These are phyloP conservation scores for Cantharis rufa DNA, from an alignment of 2,888 invertebrate genomes.

Conservation along the genomic window DNA sequence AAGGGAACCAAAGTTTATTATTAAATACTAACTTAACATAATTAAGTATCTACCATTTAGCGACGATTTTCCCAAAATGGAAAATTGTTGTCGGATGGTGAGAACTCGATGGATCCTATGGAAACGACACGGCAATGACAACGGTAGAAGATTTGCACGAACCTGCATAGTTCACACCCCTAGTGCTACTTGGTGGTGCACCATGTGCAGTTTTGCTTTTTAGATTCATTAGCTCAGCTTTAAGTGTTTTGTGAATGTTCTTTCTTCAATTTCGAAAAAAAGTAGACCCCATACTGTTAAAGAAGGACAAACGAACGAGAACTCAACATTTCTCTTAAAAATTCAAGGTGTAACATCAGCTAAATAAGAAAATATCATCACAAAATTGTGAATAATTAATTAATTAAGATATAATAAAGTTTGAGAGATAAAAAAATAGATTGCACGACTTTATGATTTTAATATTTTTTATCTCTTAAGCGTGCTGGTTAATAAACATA, in stretches of 20 bases:
- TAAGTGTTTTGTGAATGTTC: conserved; percentile 26
- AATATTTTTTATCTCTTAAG: conserved; percentile 14
- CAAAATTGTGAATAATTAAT: not conserved
- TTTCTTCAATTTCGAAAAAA: conserved; percentile 19
- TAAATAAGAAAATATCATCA: conserved; percentile 1
- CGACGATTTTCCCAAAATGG: conserved; percentile 1
- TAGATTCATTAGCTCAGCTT: conserved; percentile 29
- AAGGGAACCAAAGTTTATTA: conserved; percentile 77
- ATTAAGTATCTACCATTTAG: conserved; percentile 8
- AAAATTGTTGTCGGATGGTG: conserved; percentile 6
- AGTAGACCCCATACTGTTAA: conserved; percentile 51
- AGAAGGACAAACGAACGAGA: conserved; percentile 38
- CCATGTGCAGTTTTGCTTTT: conserved; percentile 26
- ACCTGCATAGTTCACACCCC: conserved; percentile 21
- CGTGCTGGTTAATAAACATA: conserved; percentile 26
- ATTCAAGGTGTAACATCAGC: conserved; percentile 13
- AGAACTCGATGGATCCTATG: conserved; percentile 28
- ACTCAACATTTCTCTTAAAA: conserved; percentile 43
- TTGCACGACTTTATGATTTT: conserved; percentile 5
- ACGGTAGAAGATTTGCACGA: conserved; percentile 29
- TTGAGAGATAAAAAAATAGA: conserved; percentile 16
- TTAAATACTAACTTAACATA: conserved; percentile 41
- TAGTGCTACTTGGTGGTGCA: conserved; percentile 34
- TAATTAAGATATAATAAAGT: not conserved
- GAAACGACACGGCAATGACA: conserved; percentile 38